Evolutionary conservation across 2,888 invertebrate genomes (phyloP), one percentile per base, ranked within the genome.

Genomic region (Cataglyphis albicans): DNA sequence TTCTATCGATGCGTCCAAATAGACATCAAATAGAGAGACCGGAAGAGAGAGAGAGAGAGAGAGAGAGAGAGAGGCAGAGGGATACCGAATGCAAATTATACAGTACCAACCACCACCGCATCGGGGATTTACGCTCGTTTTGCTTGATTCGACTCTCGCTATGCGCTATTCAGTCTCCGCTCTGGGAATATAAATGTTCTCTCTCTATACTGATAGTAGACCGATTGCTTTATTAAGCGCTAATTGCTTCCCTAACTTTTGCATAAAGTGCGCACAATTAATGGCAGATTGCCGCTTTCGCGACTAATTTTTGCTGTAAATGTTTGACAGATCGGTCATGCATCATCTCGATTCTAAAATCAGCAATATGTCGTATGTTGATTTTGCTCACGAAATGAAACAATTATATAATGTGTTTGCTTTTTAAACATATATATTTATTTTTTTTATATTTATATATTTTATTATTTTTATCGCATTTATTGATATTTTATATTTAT

Each of bases 31-130:
- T 35, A 48, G 72, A 32, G 41, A 41, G 10, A 48, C 6, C 18
- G 48, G n/a, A 52, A n/a, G 7, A 63, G 65, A 61, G 80, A 21
- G n/a, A 44, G 52, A 48, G 81, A 61, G 68, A 72, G 61, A 25
- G 25, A 25, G 25, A 25, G 35, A 83, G 52, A 38, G 48, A 41
- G 35, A 48, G 81, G 57, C 65, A 72, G 61, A 81, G 29, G 59
- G 52, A 82, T 64, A 73, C 61, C 65, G 82, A 70, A 75, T 81
- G 76, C 72, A 87, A 87, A 85, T 86, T 87, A 73, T 52, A n/a
- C 86, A 87, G 59, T 32, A 64, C 55, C 48, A 65, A n/a, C 75
- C 67, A 29, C 61, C 48, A 10, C 21, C 55, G 48, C 48, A 10
- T 21, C 61, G 48, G 64, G 21, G 32, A 21, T 74, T 84, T 21